These are phyloP conservation scores for Lepidothrix coronata DNA, from an alignment of 2,113 vertebrate species.

Conservation along the genomic window DNA sequence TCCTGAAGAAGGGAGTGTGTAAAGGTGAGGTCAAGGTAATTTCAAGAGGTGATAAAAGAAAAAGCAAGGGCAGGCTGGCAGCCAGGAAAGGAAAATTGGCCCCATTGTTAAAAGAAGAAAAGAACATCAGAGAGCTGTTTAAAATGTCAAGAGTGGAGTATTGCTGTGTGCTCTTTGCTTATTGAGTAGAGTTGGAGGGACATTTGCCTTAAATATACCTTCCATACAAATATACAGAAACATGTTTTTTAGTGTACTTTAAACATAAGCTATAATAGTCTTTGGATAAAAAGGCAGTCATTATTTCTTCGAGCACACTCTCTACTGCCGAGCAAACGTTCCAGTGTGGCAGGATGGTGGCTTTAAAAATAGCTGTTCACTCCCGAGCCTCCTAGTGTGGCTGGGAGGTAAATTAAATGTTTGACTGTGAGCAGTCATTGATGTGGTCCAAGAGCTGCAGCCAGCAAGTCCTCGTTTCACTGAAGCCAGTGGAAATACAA, in stretches of 20 bases:
- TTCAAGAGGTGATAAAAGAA: constrained; percentile 24
- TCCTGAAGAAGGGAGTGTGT: neutral
- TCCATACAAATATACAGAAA: constrained; percentile 41
- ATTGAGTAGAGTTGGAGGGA: constrained; percentile 28
- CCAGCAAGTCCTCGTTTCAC: neutral
- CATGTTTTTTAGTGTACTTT: constrained; percentile 51
- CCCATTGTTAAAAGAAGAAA: constrained; percentile 32
- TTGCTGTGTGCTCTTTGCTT: constrained; percentile 39
- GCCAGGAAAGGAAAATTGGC: constrained; percentile 34
- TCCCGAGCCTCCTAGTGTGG: neutral
- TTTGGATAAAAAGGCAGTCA: constrained; percentile 52
- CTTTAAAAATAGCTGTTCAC: constrained; percentile 56
- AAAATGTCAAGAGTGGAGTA: constrained; percentile 44
- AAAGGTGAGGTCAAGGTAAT: constrained; percentile 42
- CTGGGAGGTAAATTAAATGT: constrained; percentile 46
- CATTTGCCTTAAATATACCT: constrained; percentile 43
- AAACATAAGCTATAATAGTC: constrained; percentile 48
- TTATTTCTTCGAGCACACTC: constrained; percentile 49
- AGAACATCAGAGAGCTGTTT: constrained; percentile 46
- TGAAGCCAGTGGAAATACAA: neutral
- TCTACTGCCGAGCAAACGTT: constrained; percentile 42
- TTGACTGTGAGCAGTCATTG: constrained; percentile 37
- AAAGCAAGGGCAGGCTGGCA: neutral
- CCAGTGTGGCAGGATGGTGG: constrained; percentile 20
- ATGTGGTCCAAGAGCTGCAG: constrained; percentile 37